Evolutionary conservation across 2,797 vertebrate species (phyloP).

Genomic region (Gymnopithys bicolor): DNA sequence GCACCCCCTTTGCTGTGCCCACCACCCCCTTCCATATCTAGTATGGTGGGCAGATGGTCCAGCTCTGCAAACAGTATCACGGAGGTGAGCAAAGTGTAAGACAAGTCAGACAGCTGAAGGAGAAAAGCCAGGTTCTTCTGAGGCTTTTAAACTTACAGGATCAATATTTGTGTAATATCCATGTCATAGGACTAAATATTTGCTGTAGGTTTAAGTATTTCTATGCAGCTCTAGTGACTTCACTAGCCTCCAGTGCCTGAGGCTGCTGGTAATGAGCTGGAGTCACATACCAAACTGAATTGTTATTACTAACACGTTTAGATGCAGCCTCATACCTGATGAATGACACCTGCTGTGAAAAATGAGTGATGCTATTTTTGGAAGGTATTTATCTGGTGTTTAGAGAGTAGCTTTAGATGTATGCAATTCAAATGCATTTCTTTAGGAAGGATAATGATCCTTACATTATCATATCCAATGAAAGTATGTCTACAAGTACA

Average conservation of each 20-base stretch:
- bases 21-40: neutral
- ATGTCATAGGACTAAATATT: slow-evolving; percentile 46
- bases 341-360: slow-evolving; percentile 57
- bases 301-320: slow-evolving; percentile 58
- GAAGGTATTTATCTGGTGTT: slow-evolving; percentile 59
- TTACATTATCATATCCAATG: slow-evolving; percentile 52
- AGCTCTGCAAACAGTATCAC: neutral
- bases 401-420: slow-evolving; percentile 33
- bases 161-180: slow-evolving; percentile 49
- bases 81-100: accelerated
- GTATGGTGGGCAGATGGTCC: neutral
- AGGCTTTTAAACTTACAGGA: neutral
- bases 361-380: slow-evolving; percentile 59
- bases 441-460: slow-evolving; percentile 15
- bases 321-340: slow-evolving; percentile 59
- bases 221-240: neutral
- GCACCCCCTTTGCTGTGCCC: neutral
- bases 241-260: neutral
- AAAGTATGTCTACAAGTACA: neutral
- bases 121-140: neutral
- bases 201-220: slow-evolving; percentile 53
- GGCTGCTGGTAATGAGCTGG: slow-evolving; percentile 47
- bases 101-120: neutral
- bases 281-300: slow-evolving; percentile 32
- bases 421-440: slow-evolving; percentile 34